Evolutionary conservation across 1,140 invertebrate species (phyloP), one percentile per base, ranked within the genome.

Genomic region (Brachionus asplanchnoidis): DNA sequence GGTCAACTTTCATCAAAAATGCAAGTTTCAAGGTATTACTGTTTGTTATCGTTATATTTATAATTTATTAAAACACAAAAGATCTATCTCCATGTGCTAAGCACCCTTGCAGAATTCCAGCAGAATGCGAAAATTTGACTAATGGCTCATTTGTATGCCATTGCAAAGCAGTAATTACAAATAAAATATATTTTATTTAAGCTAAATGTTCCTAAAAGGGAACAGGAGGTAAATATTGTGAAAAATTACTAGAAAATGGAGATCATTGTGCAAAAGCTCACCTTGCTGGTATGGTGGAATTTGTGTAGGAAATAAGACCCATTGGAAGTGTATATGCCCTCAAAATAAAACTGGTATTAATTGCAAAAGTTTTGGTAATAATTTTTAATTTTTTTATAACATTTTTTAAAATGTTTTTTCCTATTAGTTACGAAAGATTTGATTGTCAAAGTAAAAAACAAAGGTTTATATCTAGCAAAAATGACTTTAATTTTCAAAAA

Each of bases 221-320:
- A 36, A 68, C 36, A n/a, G 9, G 8, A 65, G 79, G 79, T 23
- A 82, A 60, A 44, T 68, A 65, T 60, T 82, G 79, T 17, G 79
- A 82, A 36, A 60, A 56, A 65, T 65, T 82, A 11, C 3, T 82
- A 6, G 79, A 36, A 40, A 9, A 12, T 65, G 50, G 53, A n/a
- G 79, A 82, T 11, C 44, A 65, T 46, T 82, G 40, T 82, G 79
- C n/a, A 3, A 9, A 42, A 82, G 79, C 26, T 60, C 79, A 28
- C 79, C 82, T 26, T 84, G 82, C 20, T 70, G 66, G 82, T 11
- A 32, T 56, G 65, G 82, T 17, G 82, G 82, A n/a, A 70, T 40
- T 40, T 84, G 82, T 12, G 6, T 65, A 3, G 53, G 53, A 2
- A 65, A 82, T 65, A 20, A 40, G 12, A 82, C 50, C 7, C 2